Percentiles rank a stretch among this genome's conserved stretches.
These are phyloP conservation scores for Branchinecta lindahli DNA, from an alignment of 1,140 invertebrate genomes.

Conservation along the genomic window DNA sequence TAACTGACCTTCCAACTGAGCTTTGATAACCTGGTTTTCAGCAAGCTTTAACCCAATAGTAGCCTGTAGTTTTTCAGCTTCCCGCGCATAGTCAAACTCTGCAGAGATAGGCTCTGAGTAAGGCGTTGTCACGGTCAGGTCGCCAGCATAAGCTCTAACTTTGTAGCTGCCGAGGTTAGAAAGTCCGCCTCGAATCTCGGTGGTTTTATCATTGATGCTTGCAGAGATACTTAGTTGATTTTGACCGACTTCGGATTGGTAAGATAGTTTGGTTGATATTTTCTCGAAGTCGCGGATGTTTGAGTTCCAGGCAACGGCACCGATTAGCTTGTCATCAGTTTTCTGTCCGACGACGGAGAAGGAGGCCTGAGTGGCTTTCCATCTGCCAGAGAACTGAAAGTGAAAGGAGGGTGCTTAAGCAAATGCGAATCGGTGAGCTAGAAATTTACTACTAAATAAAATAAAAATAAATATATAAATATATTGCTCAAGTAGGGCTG, in stretches of 20 bases:
- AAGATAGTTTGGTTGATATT: neutral
- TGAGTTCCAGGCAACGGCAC: neutral
- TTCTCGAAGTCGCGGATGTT: neutral
- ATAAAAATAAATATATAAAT: too few species aligned
- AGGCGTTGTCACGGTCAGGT: neutral
- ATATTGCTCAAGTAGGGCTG: too few species aligned
- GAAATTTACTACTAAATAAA: too few species aligned
- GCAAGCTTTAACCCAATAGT: neutral
- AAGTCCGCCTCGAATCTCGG: neutral
- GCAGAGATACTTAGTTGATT: neutral
- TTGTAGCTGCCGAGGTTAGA: neutral
- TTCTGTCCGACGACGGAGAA: neutral
- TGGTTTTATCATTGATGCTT: neutral
- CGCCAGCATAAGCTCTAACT: neutral
- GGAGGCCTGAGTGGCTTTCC: neutral
- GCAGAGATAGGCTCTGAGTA: neutral
- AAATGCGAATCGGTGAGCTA: neutral
- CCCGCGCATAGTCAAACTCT: neutral
- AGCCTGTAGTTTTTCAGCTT: neutral
- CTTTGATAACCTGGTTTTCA: neutral
- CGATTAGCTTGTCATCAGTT: neutral
- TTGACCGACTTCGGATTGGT: neutral
- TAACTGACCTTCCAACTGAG: neutral
- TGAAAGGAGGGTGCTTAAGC: neutral
- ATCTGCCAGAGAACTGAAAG: neutral